phyloP scores from a whole-genome alignment of 2,113 vertebrate genomes.

The Oreochromis spilurus region DNA sequence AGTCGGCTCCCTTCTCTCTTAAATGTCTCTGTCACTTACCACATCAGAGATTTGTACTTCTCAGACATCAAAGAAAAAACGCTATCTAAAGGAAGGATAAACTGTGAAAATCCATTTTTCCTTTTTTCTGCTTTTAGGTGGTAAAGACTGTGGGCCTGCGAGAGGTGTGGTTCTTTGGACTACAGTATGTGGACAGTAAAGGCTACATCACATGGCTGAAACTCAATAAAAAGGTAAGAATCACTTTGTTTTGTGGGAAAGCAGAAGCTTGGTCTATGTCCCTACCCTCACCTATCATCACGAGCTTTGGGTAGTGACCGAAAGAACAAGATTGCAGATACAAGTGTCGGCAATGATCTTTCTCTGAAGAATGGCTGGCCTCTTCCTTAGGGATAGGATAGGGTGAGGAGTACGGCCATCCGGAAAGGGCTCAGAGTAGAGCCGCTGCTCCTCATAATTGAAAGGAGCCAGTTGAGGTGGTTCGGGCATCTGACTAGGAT shows the following conservation, averaged over 20 bases:
- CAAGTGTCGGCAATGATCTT: background rate
- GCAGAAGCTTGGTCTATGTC: background rate
- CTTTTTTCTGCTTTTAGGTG: constrained; percentile 71
- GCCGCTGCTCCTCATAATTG: background rate
- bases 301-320: background rate
- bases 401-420: background rate
- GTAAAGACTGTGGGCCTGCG: constrained; percentile 96
- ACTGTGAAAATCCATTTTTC: background rate
- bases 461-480: background rate
- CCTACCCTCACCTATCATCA: background rate
- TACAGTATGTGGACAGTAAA: constrained; percentile 96
- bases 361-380: background rate
- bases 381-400: rapidly evolving
- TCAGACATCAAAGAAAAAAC: background rate
- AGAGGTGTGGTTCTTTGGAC: constrained; percentile 98
- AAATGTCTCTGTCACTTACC: background rate
- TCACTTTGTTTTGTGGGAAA: background rate
- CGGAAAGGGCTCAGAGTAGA: rapidly evolving
- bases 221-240: constrained; percentile 91
- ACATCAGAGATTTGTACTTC: background rate
- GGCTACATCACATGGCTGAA: constrained; percentile 97
- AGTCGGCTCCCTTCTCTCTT: background rate
- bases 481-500: background rate
- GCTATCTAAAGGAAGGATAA: background rate
- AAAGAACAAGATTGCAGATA: background rate